Evolutionary conservation across 2,113 vertebrate species (phyloP).

Genomic region (Siniperca chuatsi): DNA sequence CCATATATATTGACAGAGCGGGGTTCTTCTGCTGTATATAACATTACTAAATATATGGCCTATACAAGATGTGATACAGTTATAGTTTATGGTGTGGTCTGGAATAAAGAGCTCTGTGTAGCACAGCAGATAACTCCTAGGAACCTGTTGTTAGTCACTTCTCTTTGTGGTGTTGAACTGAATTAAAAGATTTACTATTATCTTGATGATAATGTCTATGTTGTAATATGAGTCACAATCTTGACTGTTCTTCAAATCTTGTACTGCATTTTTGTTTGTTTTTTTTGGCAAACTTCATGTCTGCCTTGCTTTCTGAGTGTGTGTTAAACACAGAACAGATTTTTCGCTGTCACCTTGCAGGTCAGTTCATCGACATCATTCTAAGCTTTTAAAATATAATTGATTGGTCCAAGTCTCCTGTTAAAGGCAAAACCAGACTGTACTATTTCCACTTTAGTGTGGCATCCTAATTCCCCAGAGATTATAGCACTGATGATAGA

Average conservation of each 20-base stretch:
- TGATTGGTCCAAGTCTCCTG: conserved; percentile 1
- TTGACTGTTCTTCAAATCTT: background rate
- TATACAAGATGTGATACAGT: conserved; percentile 48
- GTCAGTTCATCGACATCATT: background rate
- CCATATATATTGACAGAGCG: conserved; percentile 35
- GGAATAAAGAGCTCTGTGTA: conserved; percentile 65
- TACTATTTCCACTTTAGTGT: background rate
- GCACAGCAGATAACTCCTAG: conserved; percentile 53
- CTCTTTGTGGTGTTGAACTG: conserved; percentile 47
- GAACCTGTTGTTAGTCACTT: conserved; percentile 57
- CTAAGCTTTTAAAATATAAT: background rate
- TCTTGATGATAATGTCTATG: conserved; percentile 21
- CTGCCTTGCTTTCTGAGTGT: background rate
- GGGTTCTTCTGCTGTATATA: conserved; percentile 62
- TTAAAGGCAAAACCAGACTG: conserved; percentile 17
- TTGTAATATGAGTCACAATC: conserved; percentile 21
- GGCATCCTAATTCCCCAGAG: background rate
- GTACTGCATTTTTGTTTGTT: background rate
- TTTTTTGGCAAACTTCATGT: background rate
- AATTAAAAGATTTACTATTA: conserved; percentile 60
- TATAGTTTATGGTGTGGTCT: conserved; percentile 51
- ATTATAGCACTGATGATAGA: background rate
- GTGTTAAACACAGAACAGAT: background rate
- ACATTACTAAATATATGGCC: conserved; percentile 17
- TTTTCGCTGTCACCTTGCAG: background rate